Percentiles rank a stretch among this genome's conserved stretches.
These are phyloP conservation scores for Microcebus ravelobensis DNA, from an alignment of 2,113 vertebrate genomes.

Conservation along the genomic window DNA sequence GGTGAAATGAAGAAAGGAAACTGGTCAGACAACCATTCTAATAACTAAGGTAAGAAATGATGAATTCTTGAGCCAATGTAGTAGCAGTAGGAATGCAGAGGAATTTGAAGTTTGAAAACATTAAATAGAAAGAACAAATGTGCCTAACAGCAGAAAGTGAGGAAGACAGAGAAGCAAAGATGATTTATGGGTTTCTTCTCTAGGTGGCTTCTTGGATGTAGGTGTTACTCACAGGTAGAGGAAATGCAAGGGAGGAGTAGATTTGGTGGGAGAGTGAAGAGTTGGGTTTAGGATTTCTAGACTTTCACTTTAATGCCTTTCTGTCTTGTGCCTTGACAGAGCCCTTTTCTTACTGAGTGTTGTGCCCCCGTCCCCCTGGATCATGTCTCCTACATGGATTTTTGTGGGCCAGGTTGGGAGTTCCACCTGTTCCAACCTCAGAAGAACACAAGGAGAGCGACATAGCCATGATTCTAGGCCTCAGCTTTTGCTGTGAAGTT, in stretches of 20 bases:
- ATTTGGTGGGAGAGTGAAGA: background rate
- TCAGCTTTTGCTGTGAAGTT: background rate
- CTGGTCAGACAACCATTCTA: background rate
- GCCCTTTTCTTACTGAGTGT: background rate
- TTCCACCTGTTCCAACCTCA: background rate
- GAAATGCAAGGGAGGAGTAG: rapidly evolving
- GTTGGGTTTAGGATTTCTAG: background rate
- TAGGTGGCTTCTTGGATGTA: background rate
- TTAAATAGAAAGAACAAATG: background rate
- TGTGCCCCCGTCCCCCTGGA: background rate
- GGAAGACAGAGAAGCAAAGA: background rate
- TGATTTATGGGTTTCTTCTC: background rate
- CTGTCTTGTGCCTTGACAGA: background rate
- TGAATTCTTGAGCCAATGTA: background rate
- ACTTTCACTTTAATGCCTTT: background rate
- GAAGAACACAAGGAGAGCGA: background rate
- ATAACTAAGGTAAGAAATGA: background rate
- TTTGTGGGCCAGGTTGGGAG: background rate
- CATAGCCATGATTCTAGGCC: background rate
- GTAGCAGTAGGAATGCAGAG: background rate
- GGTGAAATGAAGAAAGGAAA: background rate
- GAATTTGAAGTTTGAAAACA: background rate
- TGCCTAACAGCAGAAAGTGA: too few relatives aligned
- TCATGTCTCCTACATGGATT: too few relatives aligned
- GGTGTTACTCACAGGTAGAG: rapidly evolving